A percentile compares a stretch with the other conserved stretches of the same genome.
Evolutionary conservation across 2,888 invertebrate genomes (phyloP).

Genomic region (Platycheirus rosarum): DNA sequence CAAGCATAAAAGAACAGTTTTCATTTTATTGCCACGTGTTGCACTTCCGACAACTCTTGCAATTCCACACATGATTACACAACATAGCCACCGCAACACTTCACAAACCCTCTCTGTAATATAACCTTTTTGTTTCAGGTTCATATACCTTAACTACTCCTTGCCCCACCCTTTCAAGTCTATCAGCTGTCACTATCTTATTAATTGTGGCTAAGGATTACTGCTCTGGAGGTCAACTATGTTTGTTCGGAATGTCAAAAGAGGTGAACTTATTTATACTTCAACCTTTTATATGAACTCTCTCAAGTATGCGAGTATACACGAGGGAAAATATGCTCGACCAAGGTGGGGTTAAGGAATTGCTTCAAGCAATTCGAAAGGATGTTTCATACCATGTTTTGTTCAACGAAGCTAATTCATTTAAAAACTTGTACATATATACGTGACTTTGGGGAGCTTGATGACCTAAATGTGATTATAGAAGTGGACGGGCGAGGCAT

Average conservation of each 20-base stretch:
- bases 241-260: conserved; percentile 32
- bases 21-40: no score
- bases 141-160: conserved; percentile 44
- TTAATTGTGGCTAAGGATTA: conserved; percentile 51
- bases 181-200: conserved; percentile 41
- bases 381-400: conserved; percentile 45
- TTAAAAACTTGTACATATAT: conserved; percentile 36
- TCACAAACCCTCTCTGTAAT: conserved; percentile 20
- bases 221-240: conserved; percentile 57
- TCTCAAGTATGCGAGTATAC: not conserved
- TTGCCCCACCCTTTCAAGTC: not conserved
- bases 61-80: not conserved
- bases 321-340: not conserved
- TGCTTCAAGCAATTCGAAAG: conserved; percentile 36
- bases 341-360: not conserved
- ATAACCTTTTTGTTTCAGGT: conserved; percentile 44
- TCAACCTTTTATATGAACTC: conserved; percentile 28
- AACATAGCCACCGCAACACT: conserved; percentile 11
- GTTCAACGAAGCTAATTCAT: conserved; percentile 45
- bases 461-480: conserved; percentile 35
- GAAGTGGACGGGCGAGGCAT: conserved; percentile 4
- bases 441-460: not conserved
- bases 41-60: no score
- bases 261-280: conserved; percentile 24
- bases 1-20: no score